phyloP scores from a whole-genome alignment of 2,888 invertebrate species.

The Teleiodes luculella region DNA sequence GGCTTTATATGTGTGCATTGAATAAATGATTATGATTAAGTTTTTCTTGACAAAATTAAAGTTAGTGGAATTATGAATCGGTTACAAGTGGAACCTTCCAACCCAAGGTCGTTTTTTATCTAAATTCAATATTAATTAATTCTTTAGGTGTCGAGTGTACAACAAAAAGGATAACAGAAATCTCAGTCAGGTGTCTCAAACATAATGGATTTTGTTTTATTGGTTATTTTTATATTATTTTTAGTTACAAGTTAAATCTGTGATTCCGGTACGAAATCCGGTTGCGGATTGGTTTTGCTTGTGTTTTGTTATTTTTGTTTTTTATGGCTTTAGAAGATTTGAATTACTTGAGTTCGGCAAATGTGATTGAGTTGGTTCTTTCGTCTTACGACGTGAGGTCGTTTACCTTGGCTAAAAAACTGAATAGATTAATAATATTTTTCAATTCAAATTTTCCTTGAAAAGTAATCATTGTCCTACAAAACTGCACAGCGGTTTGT shows the following conservation, averaged over 20 bases:
- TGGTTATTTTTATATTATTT: background rate
- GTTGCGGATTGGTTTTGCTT: background rate
- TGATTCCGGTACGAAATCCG: slow-evolving; percentile 8
- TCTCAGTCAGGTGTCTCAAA: slow-evolving; percentile 29
- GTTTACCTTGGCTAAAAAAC: too few relatives aligned
- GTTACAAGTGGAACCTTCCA: slow-evolving; percentile 27
- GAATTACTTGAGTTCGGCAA: background rate
- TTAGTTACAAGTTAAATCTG: background rate
- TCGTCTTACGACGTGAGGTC: too few relatives aligned
- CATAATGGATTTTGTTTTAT: slow-evolving; percentile 27
- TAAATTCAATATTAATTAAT: slow-evolving; percentile 57
- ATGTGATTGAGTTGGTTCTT: too few relatives aligned
- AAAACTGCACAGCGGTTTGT: too few relatives aligned
- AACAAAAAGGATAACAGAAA: slow-evolving; percentile 20
- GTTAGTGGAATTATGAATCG: background rate
- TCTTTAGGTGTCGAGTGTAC: slow-evolving; percentile 27
- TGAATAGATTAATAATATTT: too few relatives aligned
- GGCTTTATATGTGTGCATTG: too few relatives aligned
- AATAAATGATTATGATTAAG: too few relatives aligned
- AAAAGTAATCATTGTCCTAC: too few relatives aligned
- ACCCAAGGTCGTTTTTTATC: slow-evolving; percentile 48
- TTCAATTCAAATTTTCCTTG: too few relatives aligned
- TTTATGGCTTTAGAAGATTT: background rate
- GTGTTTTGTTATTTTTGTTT: background rate
- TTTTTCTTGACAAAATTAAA: too few relatives aligned